A percentile compares a stretch with the other conserved stretches of the same genome.
Conservation (phyloP, 1,140 invertebrate genomes). For the Hetaerina americana region DNA sequence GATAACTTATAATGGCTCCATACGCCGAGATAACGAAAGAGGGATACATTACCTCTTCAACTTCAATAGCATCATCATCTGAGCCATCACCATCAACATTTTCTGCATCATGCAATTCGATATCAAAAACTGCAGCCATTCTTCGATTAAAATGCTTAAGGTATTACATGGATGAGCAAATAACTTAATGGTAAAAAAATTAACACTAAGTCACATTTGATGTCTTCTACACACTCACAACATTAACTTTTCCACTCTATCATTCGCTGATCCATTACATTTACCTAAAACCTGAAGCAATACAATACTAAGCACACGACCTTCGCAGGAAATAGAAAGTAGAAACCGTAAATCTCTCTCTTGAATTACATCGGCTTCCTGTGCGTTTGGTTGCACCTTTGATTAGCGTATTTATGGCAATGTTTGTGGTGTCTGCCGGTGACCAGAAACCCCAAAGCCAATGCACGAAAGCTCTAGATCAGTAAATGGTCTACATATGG, state of each 20-base stretch:
- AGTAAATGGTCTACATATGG: too few relatives aligned
- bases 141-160: slow-evolving; percentile 18
- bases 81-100: slow-evolving; percentile 53
- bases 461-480: too few relatives aligned
- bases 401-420: background rate
- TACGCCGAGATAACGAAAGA: slow-evolving; percentile 3
- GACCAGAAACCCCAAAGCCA: too few relatives aligned
- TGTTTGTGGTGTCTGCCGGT: too few relatives aligned
- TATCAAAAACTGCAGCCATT: slow-evolving; percentile 77
- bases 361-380: background rate
- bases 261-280: background rate
- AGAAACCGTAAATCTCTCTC: background rate
- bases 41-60: slow-evolving; percentile 60
- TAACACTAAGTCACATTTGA: background rate
- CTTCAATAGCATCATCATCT: slow-evolving; percentile 61
- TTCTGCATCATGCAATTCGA: slow-evolving; percentile 70
- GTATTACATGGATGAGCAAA: slow-evolving; percentile 9
- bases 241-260: background rate
- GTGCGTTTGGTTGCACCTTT: background rate
- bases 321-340: background rate
- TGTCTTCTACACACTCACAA: background rate
- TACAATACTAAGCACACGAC: background rate
- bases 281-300: background rate
- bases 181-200: background rate
- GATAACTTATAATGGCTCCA: background rate